Percentiles rank a stretch among this genome's conserved stretches.
Evolutionary conservation across 2,797 vertebrate genomes (phyloP).

Genomic region (Spondyliosoma cantharus): DNA sequence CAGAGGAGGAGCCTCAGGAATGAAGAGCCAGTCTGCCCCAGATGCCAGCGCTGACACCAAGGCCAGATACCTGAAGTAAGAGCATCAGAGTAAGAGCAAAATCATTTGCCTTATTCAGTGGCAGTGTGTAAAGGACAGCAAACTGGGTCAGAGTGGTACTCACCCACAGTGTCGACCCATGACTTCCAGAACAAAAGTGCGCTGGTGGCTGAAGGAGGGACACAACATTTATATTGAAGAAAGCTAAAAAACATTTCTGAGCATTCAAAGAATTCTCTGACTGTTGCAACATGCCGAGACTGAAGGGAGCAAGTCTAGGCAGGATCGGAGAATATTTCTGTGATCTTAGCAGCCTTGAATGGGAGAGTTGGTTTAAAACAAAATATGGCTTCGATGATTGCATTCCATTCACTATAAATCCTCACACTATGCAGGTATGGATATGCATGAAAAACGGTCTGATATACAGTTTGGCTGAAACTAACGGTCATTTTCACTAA

Average conservation of each 20-base stretch:
- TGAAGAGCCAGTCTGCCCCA: constrained; percentile 97
- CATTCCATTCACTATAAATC: constrained; percentile 10
- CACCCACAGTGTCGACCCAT: constrained; percentile 98
- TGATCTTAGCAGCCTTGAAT: background rate
- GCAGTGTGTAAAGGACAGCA: background rate
- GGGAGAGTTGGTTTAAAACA: background rate
- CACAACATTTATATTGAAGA: constrained; percentile 1
- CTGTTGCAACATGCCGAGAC: background rate
- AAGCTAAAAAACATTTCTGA: background rate
- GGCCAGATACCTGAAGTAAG: constrained; percentile 89
- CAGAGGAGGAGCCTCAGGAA: constrained; percentile 92
- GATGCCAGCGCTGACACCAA: constrained; percentile 94
- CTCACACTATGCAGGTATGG: background rate
- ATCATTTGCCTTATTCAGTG: background rate
- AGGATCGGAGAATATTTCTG: constrained; percentile 1
- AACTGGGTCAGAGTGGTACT: constrained; percentile 64
- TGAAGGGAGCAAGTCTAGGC: constrained; percentile 49
- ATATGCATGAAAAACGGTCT: background rate
- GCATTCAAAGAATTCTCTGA: background rate
- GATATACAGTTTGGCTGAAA: background rate
- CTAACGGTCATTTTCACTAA: background rate
- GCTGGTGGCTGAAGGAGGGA: constrained; percentile 88
- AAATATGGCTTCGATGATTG: background rate
- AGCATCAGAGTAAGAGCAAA: background rate
- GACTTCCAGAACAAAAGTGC: constrained; percentile 95